Conservation (phyloP, 1,140 invertebrate species). For the Achatina immaculata region DNA sequence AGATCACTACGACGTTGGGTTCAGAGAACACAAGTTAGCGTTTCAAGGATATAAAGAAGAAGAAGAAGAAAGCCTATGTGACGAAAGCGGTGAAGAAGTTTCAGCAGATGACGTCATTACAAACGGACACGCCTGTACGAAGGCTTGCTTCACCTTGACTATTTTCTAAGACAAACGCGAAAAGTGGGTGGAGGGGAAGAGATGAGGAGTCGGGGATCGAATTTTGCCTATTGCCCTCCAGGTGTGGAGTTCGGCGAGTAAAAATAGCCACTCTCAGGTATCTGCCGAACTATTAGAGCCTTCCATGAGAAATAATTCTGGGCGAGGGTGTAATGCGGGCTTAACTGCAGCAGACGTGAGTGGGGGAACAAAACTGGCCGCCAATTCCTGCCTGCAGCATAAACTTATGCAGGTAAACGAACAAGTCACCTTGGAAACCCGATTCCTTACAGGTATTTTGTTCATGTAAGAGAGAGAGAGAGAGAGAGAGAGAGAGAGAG, state of each 20-base stretch:
- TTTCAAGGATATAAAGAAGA: no score
- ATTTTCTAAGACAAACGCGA: no score
- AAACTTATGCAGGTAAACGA: not conserved
- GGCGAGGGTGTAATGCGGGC: not conserved
- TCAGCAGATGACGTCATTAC: no score
- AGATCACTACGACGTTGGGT: no score
- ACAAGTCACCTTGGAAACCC: not conserved
- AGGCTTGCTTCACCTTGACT: no score
- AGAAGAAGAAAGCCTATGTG: no score
- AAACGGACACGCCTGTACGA: no score
- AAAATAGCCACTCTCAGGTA: not conserved
- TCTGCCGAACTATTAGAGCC: conserved; percentile 12
- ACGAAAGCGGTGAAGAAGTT: no score
- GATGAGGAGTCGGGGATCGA: no score
- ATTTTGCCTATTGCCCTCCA: not conserved
- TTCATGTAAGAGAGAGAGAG: not conserved
- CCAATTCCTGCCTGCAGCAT: not conserved
- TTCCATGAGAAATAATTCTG: not conserved
- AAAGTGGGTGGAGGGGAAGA: no score
- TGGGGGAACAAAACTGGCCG: conserved; percentile 76
- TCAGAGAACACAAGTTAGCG: no score
- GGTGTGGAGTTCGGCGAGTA: conserved; percentile 2
- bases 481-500: not conserved
- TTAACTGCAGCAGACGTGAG: conserved; percentile 74
- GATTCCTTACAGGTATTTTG: no score